A percentile compares a stretch with the other conserved stretches of the same genome.
Conservation (phyloP, 2,797 vertebrate genomes). For the Cossypha polioptera region DNA sequence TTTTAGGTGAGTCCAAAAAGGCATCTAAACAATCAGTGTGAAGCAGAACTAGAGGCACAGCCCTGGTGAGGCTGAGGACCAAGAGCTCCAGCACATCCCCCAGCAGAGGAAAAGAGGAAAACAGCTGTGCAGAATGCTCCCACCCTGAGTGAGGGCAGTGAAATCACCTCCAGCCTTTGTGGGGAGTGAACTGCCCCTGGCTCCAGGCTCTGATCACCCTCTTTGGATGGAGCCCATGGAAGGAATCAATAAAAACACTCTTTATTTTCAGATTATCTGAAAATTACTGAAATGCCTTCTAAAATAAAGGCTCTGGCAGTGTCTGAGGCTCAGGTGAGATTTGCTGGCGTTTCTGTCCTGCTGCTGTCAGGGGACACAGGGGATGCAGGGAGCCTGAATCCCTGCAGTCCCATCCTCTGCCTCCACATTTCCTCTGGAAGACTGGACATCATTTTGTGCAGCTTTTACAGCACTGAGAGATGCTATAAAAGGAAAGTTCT, state of each 20-base stretch:
- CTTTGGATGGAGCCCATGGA: background rate
- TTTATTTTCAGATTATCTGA: background rate
- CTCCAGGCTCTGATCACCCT: background rate
- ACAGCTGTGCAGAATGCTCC: background rate
- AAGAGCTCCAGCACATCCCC: background rate
- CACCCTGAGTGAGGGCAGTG: background rate
- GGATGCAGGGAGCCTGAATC: too few relatives aligned
- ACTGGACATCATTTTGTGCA: background rate
- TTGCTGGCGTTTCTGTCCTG: background rate
- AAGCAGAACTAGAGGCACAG: background rate
- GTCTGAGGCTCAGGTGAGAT: background rate
- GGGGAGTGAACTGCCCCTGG: background rate
- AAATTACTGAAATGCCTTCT: background rate
- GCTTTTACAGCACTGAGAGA: background rate
- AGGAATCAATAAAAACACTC: background rate
- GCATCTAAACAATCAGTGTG: background rate
- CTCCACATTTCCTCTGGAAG: background rate
- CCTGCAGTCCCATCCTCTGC: background rate
- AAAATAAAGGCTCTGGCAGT: background rate
- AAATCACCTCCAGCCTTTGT: background rate
- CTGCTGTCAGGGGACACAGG: too few relatives aligned
- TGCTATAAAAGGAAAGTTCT: background rate
- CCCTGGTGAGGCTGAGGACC: background rate
- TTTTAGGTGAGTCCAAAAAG: background rate
- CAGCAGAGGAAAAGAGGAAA: background rate